Evolutionary conservation across 2,113 vertebrate species (phyloP), one percentile per base, ranked within the genome.

Genomic region (Neogale vison): DNA sequence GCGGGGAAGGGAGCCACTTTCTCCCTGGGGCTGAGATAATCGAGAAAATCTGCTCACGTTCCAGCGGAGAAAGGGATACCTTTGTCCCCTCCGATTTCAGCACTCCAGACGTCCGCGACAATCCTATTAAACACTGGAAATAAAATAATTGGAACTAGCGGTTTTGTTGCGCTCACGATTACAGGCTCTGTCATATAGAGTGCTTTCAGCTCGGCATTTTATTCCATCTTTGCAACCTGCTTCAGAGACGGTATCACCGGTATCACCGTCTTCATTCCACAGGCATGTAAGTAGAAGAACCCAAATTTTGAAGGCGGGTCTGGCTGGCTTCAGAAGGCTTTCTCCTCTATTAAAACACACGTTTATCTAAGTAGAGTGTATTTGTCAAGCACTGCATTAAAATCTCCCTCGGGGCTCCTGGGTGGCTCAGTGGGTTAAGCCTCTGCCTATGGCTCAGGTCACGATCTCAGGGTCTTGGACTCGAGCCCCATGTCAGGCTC

Each of bases 1-100:
- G 59, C 21, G 97, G n/a, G 72, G 76, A 93, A 84, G 84, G 84
- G 84, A 95, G 97, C 91, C 95, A 96, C 94, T 95, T 98, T 98
- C 97, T 97, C 45, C 80, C 79, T 94, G 90, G 42, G 72, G 79
- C 97, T 97, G 94, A 98, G 96, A 97, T 97, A 95, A 95, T 96
- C 82, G 89, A 96, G 91, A 91, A 90, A 96, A 98, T 98, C 94
- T 55, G 59, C 96, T 98, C 97, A 96, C 31, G 34, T 92, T 94
- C 96, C 90, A 50, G 89, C 96, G 93, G 95, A 93, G 4, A 98
- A 97, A 97, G 97, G 93, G 96, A 24, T 65, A 90, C 82, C 83
- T 93, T 97, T 90, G 59, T 96, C 96, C 47, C 76, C 90, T 90
- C 67, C 1, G 14, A 34, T 72, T 90, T 59, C 79, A 89, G 61